Conservation (phyloP, 2,888 invertebrate species). For the Lottia scabra region DNA sequence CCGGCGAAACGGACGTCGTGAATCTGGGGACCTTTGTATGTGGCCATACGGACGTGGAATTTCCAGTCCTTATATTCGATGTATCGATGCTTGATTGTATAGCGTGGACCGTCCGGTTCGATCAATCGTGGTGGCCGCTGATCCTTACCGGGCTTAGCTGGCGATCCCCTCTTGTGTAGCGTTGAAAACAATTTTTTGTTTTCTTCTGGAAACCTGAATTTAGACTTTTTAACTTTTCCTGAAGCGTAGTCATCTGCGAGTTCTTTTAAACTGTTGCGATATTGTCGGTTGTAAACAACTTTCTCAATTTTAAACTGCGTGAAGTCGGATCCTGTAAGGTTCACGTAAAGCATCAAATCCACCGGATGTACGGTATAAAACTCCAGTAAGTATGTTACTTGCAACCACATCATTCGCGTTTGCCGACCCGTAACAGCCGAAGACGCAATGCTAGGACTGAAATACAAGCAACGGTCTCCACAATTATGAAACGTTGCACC, state of each 20-base stretch:
- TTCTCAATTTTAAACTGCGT: slow-evolving; percentile 26
- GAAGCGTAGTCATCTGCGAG: slow-evolving; percentile 13
- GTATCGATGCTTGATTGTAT: slow-evolving; percentile 25
- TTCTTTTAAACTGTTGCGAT: slow-evolving; percentile 26
- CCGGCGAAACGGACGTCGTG: slow-evolving; percentile 26
- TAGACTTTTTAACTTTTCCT: slow-evolving; percentile 15
- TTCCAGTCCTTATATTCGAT: slow-evolving; percentile 37
- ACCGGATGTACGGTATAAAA: slow-evolving; percentile 37
- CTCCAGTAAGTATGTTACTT: slow-evolving; percentile 27
- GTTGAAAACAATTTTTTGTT: slow-evolving; percentile 26
- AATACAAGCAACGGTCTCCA: slow-evolving; percentile 29
- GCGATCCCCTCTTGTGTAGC: slow-evolving; percentile 31
- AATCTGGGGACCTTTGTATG: slow-evolving; percentile 26
- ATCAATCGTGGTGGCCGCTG: slow-evolving; percentile 32
- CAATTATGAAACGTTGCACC: slow-evolving; percentile 26
- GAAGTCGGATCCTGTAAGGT: slow-evolving; percentile 18
- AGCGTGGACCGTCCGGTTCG: slow-evolving; percentile 37
- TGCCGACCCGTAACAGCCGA: slow-evolving; percentile 8
- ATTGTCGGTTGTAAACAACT: slow-evolving; percentile 31
- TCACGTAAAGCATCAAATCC: slow-evolving; percentile 37
- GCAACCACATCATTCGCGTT: slow-evolving; percentile 34
- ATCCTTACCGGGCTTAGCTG: slow-evolving; percentile 21
- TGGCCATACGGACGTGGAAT: slow-evolving; percentile 34
- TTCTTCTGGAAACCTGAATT: slow-evolving; percentile 17
- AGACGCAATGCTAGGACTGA: slow-evolving; percentile 16